phyloP scores from a whole-genome alignment of 2,113 vertebrate species.

The Spea bombifrons region DNA sequence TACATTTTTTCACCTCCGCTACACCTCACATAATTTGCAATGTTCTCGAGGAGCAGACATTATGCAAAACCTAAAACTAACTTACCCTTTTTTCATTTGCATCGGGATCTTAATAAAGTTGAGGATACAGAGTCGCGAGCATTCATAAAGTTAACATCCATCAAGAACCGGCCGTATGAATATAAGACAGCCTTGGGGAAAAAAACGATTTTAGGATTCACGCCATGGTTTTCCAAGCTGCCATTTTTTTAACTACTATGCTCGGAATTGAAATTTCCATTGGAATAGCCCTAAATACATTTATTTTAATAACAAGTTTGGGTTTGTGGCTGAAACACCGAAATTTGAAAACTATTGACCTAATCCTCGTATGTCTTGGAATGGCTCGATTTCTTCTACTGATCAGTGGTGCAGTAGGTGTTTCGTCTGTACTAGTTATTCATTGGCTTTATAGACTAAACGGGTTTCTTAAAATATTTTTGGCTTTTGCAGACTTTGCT shows the following conservation, averaged over 20 bases:
- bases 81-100: no score
- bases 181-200: no score
- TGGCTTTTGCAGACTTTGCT: constrained; percentile 7
- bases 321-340: background rate
- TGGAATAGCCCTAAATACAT: background rate
- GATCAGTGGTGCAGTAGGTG: background rate
- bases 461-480: background rate
- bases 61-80: no score
- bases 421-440: background rate
- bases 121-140: no score
- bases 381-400: background rate
- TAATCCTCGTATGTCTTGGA: background rate
- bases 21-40: no score
- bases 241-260: background rate
- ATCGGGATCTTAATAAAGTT: no score
- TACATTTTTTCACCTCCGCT: no score
- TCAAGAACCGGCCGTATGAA: no score
- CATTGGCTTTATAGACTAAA: background rate
- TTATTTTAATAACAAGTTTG: background rate
- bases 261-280: background rate
- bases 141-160: no score
- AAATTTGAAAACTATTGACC: background rate
- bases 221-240: background rate
- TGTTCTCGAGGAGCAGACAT: no score
- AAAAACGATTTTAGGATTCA: no score